Evolutionary conservation across 2,888 invertebrate genomes (phyloP), one percentile per base, ranked within the genome.

Genomic region (Standfussiana lucernea): DNA sequence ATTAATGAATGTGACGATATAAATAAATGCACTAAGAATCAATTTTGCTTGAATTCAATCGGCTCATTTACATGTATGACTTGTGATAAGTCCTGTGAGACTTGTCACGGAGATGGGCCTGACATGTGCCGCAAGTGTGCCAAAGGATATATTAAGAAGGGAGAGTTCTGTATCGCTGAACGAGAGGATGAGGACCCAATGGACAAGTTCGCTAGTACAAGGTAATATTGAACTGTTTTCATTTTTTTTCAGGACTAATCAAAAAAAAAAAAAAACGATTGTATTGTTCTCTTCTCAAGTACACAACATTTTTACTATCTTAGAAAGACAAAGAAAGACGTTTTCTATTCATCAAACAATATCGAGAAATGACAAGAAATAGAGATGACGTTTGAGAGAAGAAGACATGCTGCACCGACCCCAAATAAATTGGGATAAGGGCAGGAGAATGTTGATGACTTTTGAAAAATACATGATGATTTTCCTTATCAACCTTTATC

Each of bases 41-140:
- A 99, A 91, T 99, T 99, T 92, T 99, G 99, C 93, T 97, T 99
- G 8, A 99, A 99, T 92, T 98, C 98, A 21, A 98, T 98, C 73
- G 99, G 99, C 13, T 98, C 98, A 0, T 98, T 97, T 91, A 95
- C 97, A 18, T 99, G 99, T 94, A 94, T 98, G 89, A 97, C 97
- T 71, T 99, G 99, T 95, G 99, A 99, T 94, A 97, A 97, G 89
- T 97, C 99, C 0, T 99, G 99, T 92, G 95, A 97, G 67, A 98
- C 98, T 0, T 99, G 99, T 92, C 97, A 97, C 72, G 99, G 99
- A 0, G 99, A 99, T 93, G 99, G 99, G 0, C 98, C 99, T 0
- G 99, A 99, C 93, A 98, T 98, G 98, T 99, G 99, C 94, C 96
- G 97, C 47, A 97, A 97, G 90, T 99, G 99, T 97, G 98, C 98